Evolutionary conservation across 2,888 invertebrate genomes (phyloP).

Genomic region (Drosophila diplacantha): DNA sequence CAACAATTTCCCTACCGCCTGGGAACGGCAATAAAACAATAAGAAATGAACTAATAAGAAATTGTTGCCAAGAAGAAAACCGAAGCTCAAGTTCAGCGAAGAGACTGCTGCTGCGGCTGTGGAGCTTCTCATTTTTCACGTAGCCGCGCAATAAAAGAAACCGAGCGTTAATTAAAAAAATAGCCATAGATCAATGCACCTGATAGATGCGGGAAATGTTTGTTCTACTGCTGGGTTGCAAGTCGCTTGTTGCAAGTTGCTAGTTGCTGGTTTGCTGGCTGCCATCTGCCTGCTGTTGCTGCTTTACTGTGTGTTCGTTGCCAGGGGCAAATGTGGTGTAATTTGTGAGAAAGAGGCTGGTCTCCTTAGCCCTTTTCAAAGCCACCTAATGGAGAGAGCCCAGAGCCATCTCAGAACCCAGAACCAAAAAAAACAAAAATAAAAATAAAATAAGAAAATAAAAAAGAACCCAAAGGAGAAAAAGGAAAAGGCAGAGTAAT

Average conservation of each 20-base stretch:
- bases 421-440: not conserved
- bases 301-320: constrained; percentile 10
- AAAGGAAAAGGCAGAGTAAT: constrained; percentile 4
- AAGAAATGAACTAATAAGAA: constrained; percentile 41
- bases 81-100: constrained; percentile 30
- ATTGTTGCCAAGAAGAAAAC: constrained; percentile 24
- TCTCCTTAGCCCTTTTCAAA: constrained; percentile 40
- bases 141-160: constrained; percentile 66
- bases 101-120: constrained; percentile 10
- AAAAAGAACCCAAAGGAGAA: constrained; percentile 3
- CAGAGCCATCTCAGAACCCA: constrained; percentile 15
- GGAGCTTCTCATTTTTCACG: constrained; percentile 55
- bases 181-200: constrained; percentile 73
- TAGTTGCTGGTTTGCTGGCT: constrained; percentile 4
- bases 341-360: constrained; percentile 51
- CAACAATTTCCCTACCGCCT: constrained; percentile 30
- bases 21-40: constrained; percentile 42
- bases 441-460: not conserved
- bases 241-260: constrained; percentile 26
- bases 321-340: constrained; percentile 58
- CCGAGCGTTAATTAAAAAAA: constrained; percentile 72
- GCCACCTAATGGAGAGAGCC: constrained; percentile 37
- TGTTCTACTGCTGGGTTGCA: constrained; percentile 35
- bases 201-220: constrained; percentile 62
- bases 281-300: not conserved